phyloP scores from a whole-genome alignment of 2,113 vertebrate species.

The Sander vitreus region DNA sequence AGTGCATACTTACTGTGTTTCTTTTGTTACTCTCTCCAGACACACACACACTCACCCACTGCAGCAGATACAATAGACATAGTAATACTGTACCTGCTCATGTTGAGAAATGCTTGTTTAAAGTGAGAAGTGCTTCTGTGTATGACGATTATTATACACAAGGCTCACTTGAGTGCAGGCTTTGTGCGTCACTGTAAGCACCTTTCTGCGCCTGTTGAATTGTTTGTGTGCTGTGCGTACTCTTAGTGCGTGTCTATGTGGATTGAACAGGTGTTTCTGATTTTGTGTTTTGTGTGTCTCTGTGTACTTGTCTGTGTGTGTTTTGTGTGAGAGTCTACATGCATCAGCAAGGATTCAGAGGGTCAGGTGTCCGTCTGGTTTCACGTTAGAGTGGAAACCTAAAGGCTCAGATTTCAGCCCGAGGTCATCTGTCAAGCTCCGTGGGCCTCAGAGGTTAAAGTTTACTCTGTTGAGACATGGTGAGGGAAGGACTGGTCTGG shows the following conservation, averaged over 20 bases:
- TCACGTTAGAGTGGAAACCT: conserved; percentile 58
- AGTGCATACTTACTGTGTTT: conserved; percentile 4
- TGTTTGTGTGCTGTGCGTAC: conserved; percentile 40
- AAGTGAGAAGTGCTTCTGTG: conserved; percentile 34
- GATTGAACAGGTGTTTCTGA: conserved; percentile 46
- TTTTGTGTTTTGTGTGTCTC: conserved; percentile 9
- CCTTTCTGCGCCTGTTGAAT: conserved; percentile 17
- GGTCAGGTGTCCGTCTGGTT: conserved; percentile 64
- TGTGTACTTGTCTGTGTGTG: neutral
- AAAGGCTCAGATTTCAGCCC: conserved; percentile 59
- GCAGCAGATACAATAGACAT: conserved; percentile 43
- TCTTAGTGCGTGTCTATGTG: conserved; percentile 1
- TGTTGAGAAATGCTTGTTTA: conserved; percentile 46
- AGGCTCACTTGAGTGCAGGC: conserved; percentile 17
- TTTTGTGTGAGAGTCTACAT: conserved; percentile 10
- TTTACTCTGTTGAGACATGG: conserved; percentile 41
- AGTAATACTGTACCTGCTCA: conserved; percentile 20
- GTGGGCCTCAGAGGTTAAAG: conserved; percentile 61
- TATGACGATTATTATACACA: conserved; percentile 24
- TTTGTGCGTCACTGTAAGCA: conserved; percentile 32
- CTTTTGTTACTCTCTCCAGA: conserved; percentile 52
- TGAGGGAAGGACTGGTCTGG: conserved; percentile 28
- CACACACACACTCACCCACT: conserved; percentile 34
- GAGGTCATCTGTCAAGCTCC: conserved; percentile 45
- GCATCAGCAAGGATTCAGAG: conserved; percentile 1